Conservation (phyloP, 2,888 invertebrate species). For the Drosophila leonis region DNA sequence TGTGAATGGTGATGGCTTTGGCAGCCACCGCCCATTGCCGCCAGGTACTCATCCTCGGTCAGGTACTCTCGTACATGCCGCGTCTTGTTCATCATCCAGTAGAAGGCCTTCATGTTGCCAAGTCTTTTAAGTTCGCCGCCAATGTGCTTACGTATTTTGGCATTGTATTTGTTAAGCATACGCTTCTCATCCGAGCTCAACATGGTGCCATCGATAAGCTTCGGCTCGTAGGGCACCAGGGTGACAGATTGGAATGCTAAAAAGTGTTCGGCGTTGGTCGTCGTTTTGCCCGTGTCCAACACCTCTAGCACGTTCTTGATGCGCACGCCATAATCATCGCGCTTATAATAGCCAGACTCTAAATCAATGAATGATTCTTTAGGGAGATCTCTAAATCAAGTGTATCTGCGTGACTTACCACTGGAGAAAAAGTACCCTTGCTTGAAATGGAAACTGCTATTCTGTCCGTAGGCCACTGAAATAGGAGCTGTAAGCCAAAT, state of each 20-base stretch:
- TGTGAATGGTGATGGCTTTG: slow-evolving; percentile 20
- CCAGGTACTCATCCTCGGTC: slow-evolving; percentile 84
- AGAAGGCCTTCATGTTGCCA: slow-evolving; percentile 90
- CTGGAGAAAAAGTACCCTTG: slow-evolving; percentile 92
- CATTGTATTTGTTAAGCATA: slow-evolving; percentile 93
- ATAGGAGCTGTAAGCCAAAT: slow-evolving; percentile 89
- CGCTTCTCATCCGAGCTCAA: slow-evolving; percentile 92
- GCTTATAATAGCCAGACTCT: slow-evolving; percentile 96
- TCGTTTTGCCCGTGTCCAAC: slow-evolving; percentile 86
- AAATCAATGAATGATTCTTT: slow-evolving; percentile 5
- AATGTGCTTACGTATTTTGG: slow-evolving; percentile 89
- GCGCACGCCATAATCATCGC: slow-evolving; percentile 93
- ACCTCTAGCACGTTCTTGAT: slow-evolving; percentile 94
- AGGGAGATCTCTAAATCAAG: accelerated
- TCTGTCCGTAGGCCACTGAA: slow-evolving; percentile 89
- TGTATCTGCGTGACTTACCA: slow-evolving; percentile 86
- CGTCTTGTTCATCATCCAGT: slow-evolving; percentile 95
- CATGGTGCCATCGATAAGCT: slow-evolving; percentile 91
- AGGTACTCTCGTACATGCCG: slow-evolving; percentile 88
- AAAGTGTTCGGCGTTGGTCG: slow-evolving; percentile 87
- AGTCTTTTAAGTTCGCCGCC: slow-evolving; percentile 91
- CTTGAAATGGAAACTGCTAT: slow-evolving; percentile 87
- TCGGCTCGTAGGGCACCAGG: slow-evolving; percentile 94
- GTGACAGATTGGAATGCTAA: slow-evolving; percentile 93
- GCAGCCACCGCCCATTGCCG: slow-evolving; percentile 67